Percentiles rank a stretch among this genome's conserved stretches.
phyloP scores from a whole-genome alignment of 2,113 vertebrate genomes.

The Onychostruthus taczanowskii region DNA sequence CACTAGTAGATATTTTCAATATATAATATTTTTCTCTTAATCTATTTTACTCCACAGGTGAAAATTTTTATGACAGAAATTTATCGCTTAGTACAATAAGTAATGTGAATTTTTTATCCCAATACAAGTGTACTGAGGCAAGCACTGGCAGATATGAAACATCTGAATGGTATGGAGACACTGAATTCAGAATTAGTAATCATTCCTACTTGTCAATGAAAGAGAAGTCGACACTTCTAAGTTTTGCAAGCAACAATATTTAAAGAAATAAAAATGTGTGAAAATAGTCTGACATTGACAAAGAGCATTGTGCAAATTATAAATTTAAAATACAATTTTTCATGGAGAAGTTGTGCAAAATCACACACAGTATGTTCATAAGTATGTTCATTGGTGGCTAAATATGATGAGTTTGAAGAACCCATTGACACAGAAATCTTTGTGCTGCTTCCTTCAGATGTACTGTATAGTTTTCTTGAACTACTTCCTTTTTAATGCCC shows the following conservation, averaged over 20 bases:
- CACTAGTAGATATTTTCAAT: neutral
- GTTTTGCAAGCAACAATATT: neutral
- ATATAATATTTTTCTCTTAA: neutral
- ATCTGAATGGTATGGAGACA: neutral
- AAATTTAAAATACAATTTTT: neutral
- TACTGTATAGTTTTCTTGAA: neutral
- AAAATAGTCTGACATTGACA: neutral
- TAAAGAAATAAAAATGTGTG: neutral
- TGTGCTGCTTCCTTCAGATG: neutral
- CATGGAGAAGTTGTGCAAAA: neutral
- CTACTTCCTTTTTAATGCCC: neutral
- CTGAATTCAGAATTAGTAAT: neutral
- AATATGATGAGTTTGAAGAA: neutral
- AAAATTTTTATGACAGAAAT: neutral
- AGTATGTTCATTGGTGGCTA: neutral
- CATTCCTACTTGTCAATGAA: neutral
- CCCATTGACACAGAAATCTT: neutral
- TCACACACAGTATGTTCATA: neutral
- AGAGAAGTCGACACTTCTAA: neutral
- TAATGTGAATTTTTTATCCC: neutral
- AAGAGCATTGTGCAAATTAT: neutral
- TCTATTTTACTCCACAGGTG: neutral
- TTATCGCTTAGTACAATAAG: neutral
- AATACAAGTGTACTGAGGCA: neutral
- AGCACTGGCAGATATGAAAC: accelerated